These are phyloP conservation scores for Epirrhoe tristata DNA, from an alignment of 2,888 invertebrate species.

Conservation along the genomic window DNA sequence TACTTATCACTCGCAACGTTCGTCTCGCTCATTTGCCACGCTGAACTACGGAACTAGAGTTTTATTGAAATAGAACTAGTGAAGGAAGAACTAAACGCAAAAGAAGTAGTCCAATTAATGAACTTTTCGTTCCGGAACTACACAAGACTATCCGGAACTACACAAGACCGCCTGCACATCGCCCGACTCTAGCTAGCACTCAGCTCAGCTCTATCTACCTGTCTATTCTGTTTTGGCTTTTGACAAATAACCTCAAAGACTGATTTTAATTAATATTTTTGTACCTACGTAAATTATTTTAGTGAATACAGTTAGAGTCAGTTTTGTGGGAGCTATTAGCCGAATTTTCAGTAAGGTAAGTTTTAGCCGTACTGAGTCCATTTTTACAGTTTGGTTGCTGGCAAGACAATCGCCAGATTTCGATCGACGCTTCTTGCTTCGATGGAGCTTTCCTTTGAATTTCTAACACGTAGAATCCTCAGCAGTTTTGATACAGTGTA, in stretches of 20 bases:
- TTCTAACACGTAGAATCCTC: background rate
- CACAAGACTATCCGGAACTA: too few relatives aligned
- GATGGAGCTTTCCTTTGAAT: background rate
- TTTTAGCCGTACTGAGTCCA: background rate
- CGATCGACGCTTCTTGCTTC: constrained; percentile 17
- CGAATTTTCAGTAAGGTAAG: constrained; percentile 15
- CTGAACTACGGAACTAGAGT: too few relatives aligned
- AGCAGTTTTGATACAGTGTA: background rate
- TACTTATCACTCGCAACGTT: too few relatives aligned
- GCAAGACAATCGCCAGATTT: constrained; percentile 4
- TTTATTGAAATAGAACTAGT: too few relatives aligned
- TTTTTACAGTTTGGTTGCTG: constrained; percentile 1
- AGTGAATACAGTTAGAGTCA: constrained; percentile 18
- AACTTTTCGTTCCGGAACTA: too few relatives aligned
- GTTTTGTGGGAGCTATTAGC: constrained; percentile 7
- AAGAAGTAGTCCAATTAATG: too few relatives aligned
- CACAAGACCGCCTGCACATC: too few relatives aligned
- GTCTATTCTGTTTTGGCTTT: constrained; percentile 21
- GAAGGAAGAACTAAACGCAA: too few relatives aligned
- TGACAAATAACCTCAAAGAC: constrained; percentile 74
- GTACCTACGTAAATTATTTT: constrained; percentile 22
- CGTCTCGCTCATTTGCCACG: too few relatives aligned
- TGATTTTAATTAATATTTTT: constrained; percentile 62
- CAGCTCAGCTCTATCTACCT: background rate
- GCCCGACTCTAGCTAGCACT: too few relatives aligned